Evolutionary conservation across 2,888 invertebrate genomes (phyloP).

Genomic region (Bugula neritina): DNA sequence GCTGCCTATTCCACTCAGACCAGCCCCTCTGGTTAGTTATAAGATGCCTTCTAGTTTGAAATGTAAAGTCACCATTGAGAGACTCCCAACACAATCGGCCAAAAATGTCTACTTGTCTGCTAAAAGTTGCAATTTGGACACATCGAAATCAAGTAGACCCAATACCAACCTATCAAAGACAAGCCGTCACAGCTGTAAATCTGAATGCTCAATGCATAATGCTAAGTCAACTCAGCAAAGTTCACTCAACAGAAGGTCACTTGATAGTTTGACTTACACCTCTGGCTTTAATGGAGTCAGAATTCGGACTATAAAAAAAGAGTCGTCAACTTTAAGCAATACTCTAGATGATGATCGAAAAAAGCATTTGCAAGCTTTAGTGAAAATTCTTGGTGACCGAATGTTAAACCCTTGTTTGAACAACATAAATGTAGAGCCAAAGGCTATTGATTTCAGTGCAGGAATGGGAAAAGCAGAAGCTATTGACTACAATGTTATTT

Average conservation of each 20-base stretch:
- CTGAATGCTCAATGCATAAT: background rate
- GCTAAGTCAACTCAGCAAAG: background rate
- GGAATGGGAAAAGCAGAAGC: background rate
- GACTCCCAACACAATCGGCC: background rate
- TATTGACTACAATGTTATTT: background rate
- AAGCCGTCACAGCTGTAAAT: background rate
- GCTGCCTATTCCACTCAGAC: constrained; percentile 2
- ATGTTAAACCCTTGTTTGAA: background rate
- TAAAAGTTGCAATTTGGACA: background rate
- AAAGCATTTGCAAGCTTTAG: background rate
- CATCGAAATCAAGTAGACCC: background rate
- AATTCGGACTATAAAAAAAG: background rate
- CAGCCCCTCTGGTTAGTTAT: background rate
- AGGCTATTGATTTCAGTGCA: background rate
- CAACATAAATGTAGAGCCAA: background rate
- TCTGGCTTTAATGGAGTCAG: background rate
- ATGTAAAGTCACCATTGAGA: background rate
- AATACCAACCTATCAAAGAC: background rate
- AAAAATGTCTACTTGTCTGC: background rate
- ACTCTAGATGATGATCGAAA: background rate
- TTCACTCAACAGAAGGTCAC: background rate
- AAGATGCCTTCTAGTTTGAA: background rate
- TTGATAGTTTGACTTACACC: background rate
- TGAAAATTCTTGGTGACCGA: background rate
- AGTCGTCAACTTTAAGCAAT: background rate